Percentiles rank a stretch among this genome's conserved stretches.
These are phyloP conservation scores for Acrobasis repandana DNA, from an alignment of 2,888 invertebrate species.

Conservation along the genomic window DNA sequence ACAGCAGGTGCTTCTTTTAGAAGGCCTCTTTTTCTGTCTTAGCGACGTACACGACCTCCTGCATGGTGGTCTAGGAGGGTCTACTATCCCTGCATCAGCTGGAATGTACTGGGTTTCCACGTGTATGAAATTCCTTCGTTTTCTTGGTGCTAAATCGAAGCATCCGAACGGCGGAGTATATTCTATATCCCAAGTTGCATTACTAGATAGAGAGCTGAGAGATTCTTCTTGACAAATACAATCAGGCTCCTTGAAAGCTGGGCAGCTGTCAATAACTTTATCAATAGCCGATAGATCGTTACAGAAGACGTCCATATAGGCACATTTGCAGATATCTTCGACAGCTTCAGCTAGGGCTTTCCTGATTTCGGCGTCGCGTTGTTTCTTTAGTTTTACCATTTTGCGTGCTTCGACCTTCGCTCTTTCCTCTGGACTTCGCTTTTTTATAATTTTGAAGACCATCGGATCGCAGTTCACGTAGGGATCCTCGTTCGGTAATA, in stretches of 20 bases:
- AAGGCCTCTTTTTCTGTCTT: slow-evolving; percentile 42
- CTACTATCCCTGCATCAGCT: slow-evolving; percentile 75
- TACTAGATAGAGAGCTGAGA: slow-evolving; percentile 75
- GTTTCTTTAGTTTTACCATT: slow-evolving; percentile 80
- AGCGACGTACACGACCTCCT: slow-evolving; percentile 53
- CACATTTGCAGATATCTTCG: slow-evolving; percentile 75
- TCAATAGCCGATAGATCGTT: slow-evolving; percentile 74
- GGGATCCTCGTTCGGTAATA: slow-evolving; percentile 84
- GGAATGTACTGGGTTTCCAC: slow-evolving; percentile 84
- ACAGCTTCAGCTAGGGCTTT: slow-evolving; percentile 73
- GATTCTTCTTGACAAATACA: slow-evolving; percentile 70
- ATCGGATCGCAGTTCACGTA: slow-evolving; percentile 87
- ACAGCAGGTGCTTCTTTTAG: slow-evolving; percentile 44
- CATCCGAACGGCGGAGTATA: slow-evolving; percentile 88
- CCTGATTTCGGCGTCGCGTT: slow-evolving; percentile 77
- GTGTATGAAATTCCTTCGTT: slow-evolving; percentile 75
- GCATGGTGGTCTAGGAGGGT: slow-evolving; percentile 48
- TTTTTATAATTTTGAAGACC: slow-evolving; percentile 86
- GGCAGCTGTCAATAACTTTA: slow-evolving; percentile 70
- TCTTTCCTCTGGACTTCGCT: slow-evolving; percentile 79
- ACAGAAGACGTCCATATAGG: slow-evolving; percentile 78
- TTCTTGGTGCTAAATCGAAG: slow-evolving; percentile 82
- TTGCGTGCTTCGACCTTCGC: slow-evolving; percentile 80
- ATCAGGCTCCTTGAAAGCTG: slow-evolving; percentile 71
- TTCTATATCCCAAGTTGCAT: slow-evolving; percentile 87